These are phyloP conservation scores for Burhinus oedicnemus DNA, from an alignment of 2,113 vertebrate species.

Conservation along the genomic window DNA sequence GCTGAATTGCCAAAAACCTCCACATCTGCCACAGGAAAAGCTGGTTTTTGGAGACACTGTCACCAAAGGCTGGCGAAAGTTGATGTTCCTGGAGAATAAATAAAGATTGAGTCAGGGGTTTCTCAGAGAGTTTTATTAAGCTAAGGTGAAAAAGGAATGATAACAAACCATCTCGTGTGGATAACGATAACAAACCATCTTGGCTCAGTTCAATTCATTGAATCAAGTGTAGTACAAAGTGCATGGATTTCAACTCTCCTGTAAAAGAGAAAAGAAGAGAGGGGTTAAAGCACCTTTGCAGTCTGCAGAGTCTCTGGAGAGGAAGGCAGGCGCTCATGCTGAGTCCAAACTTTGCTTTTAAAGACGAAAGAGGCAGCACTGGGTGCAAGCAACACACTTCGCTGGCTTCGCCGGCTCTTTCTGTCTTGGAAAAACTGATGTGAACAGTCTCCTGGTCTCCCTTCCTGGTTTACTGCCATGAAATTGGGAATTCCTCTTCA, in stretches of 20 bases:
- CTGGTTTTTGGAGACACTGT: neutral
- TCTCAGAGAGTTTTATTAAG: conserved; percentile 40
- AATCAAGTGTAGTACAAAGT: neutral
- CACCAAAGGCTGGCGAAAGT: neutral
- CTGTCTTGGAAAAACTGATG: rapidly evolving
- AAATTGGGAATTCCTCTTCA: neutral
- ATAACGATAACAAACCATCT: neutral
- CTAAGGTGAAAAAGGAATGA: neutral
- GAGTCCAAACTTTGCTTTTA: neutral
- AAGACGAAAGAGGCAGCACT: neutral
- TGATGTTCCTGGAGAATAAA: neutral
- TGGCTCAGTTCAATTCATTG: neutral
- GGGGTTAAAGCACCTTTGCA: neutral
- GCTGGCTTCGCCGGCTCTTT: rapidly evolving
- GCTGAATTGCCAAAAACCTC: rapidly evolving
- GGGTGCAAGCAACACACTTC: neutral
- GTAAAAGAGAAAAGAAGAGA: neutral
- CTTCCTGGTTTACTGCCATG: neutral
- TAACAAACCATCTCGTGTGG: neutral
- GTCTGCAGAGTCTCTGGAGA: neutral
- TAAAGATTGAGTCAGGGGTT: neutral
- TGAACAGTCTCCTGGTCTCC: neutral
- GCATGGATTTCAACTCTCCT: neutral
- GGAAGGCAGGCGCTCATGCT: rapidly evolving
- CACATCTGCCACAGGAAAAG: rapidly evolving